Percentiles rank a stretch among this genome's conserved stretches.
phyloP scores from a whole-genome alignment of 2,113 vertebrate genomes.

The Silurus glanis region DNA sequence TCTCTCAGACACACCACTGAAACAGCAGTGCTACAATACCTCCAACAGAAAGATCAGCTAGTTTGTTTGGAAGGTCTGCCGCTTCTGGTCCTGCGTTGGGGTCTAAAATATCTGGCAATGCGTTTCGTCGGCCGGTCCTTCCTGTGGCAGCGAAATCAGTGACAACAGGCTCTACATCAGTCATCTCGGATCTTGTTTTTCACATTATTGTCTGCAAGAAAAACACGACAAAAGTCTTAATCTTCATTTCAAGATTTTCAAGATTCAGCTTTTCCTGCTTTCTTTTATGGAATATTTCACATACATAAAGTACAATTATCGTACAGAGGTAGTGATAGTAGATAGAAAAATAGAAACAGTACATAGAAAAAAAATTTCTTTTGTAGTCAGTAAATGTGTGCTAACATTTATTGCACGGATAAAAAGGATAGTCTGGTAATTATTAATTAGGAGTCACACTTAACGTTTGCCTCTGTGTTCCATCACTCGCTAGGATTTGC shows the following conservation, averaged over 20 bases:
- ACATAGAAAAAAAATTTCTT: not conserved
- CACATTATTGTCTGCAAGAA: slow-evolving; percentile 78
- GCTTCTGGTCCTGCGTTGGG: slow-evolving; percentile 67
- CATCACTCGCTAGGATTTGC: not conserved
- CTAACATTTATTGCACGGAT: not conserved
- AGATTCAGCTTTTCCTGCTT: no score
- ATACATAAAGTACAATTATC: not conserved
- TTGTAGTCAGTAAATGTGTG: not conserved
- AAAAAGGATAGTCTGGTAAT: not conserved
- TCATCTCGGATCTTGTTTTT: slow-evolving; percentile 80
- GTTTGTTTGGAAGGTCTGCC: slow-evolving; percentile 75
- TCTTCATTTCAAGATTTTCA: no score
- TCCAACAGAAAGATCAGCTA: slow-evolving; percentile 75
- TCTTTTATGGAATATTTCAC: not conserved
- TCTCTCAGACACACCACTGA: not conserved
- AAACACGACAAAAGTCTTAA: no score
- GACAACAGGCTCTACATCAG: slow-evolving; percentile 83
- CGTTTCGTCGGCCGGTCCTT: slow-evolving; percentile 82
- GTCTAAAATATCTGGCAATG: slow-evolving; percentile 82
- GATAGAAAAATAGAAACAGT: not conserved
- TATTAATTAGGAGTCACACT: not conserved
- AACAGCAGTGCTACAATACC: slow-evolving; percentile 64
- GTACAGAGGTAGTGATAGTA: not conserved
- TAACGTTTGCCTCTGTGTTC: not conserved
- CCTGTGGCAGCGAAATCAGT: slow-evolving; percentile 81